Conservation (phyloP, 2,888 invertebrate species). For the Leptopterna dolabrata region DNA sequence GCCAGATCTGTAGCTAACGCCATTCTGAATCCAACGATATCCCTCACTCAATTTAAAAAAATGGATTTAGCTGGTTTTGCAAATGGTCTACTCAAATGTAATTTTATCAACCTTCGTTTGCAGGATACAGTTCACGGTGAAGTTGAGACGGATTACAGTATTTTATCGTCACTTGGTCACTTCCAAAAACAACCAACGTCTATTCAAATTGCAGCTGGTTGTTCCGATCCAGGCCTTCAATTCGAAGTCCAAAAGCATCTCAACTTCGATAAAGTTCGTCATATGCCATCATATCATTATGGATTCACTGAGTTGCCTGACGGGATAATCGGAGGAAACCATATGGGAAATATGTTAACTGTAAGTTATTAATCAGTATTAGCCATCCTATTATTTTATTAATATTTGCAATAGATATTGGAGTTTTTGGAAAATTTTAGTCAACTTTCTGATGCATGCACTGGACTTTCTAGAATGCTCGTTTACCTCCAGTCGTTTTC, state of each 20-base stretch:
- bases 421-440: too few species aligned
- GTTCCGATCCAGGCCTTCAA: neutral
- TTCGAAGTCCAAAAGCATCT: conserved; percentile 7
- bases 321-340: neutral
- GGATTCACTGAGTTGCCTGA: conserved; percentile 3
- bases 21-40: too few species aligned
- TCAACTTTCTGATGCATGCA: too few species aligned
- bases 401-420: neutral
- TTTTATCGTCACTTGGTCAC: neutral
- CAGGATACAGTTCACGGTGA: conserved; percentile 41
- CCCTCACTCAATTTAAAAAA: too few species aligned
- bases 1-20: too few species aligned
- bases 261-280: conserved; percentile 5
- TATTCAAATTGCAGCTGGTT: neutral
- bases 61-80: too few species aligned
- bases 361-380: neutral
- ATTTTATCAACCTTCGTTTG: neutral
- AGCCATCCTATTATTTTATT: neutral
- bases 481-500: too few species aligned
- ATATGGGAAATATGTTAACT: conserved; percentile 43
- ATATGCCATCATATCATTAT: conserved; percentile 27
- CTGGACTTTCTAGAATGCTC: too few species aligned
- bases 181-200: conserved; percentile 8
- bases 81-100: too few species aligned
- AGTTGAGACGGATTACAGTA: conserved; percentile 35